Evolutionary conservation across 2,797 vertebrate genomes (phyloP), one percentile per base, ranked within the genome.

Genomic region (Ctenochaetus hawaiiensis): DNA sequence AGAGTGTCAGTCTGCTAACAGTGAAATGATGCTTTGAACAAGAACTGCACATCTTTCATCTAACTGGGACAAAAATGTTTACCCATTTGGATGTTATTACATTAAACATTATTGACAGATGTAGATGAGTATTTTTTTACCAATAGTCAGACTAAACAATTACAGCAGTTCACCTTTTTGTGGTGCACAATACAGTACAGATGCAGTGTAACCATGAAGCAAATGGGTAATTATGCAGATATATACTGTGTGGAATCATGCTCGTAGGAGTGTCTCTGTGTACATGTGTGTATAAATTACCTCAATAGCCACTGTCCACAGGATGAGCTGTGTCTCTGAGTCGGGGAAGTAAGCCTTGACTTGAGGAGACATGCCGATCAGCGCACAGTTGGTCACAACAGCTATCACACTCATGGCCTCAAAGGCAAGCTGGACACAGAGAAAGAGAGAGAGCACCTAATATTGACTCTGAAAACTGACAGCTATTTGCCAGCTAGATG

Each of bases 381-480:
- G 94, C 3, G 96, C 92, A 82, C 97, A 99, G 87, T 99, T 99
- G 81, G 98, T 99, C 84, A 98, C 96, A 47, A 99, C 97, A 0
- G 98, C 96, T 14, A 99, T 98, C 49, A 97, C 93, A 62, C 97
- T 97, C 97, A 99, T 99, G 4, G 97, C 95, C 91, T 99, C 98
- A 87, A 99, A 99, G 72, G 98, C 98, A 81, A 99, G 87, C 98
- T 99, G 92, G 57, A 93, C 20, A 87, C 60, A 86, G 80, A 54
- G 81, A 41, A 81, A 76, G 16, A 44, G n/a, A 66, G 6, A 78
- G 52, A 57, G n/a, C 6, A 64, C 69, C 16, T 47, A 72, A 80
- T 16, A 76, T 39, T 30, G n/a, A 58, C 23, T 18, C 6, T 22
- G 47, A 14, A 66, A 68, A 77, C 20, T 17, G 49, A 70, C 47